phyloP scores from a whole-genome alignment of 37 sponge, comb jelly and placozoan genomes.

The Aphrocallistes beatrix region DNA sequence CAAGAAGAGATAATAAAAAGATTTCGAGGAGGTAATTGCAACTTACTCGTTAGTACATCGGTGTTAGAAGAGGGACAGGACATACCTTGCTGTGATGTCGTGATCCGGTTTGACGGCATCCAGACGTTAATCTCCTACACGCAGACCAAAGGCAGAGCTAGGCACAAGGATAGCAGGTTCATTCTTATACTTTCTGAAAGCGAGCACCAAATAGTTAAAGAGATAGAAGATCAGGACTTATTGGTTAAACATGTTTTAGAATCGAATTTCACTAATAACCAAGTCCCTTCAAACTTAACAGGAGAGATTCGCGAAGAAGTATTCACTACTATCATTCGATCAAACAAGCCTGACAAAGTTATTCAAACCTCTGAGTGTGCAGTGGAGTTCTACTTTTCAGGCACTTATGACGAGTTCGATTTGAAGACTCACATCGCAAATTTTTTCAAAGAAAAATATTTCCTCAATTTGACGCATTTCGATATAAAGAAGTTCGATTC shows the following conservation, averaged over 20 bases:
- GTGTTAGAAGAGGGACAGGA: constrained; percentile 87
- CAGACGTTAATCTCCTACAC: background rate
- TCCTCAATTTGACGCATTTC: background rate
- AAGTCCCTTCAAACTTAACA: background rate
- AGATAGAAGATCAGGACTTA: background rate
- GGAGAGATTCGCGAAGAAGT: background rate
- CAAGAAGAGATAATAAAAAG: constrained; percentile 47
- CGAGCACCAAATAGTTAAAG: background rate
- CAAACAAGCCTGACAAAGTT: background rate
- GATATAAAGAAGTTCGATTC: background rate
- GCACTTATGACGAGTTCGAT: background rate
- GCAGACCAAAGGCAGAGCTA: background rate
- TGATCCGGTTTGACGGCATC: constrained; percentile 45
- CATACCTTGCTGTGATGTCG: constrained; percentile 70
- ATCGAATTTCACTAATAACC: background rate
- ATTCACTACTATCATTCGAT: background rate
- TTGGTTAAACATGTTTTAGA: background rate
- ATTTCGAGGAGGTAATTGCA: constrained; percentile 55
- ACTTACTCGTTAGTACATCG: constrained; percentile 76
- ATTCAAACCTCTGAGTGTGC: background rate
- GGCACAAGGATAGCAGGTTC: background rate
- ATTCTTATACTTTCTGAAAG: background rate
- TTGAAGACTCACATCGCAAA: background rate
- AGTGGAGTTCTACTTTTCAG: background rate
- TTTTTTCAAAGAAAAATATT: background rate